A percentile compares a stretch with the other conserved stretches of the same genome.
Conservation (phyloP, 2,797 vertebrate species). For the Percopsis omiscomaycus region DNA sequence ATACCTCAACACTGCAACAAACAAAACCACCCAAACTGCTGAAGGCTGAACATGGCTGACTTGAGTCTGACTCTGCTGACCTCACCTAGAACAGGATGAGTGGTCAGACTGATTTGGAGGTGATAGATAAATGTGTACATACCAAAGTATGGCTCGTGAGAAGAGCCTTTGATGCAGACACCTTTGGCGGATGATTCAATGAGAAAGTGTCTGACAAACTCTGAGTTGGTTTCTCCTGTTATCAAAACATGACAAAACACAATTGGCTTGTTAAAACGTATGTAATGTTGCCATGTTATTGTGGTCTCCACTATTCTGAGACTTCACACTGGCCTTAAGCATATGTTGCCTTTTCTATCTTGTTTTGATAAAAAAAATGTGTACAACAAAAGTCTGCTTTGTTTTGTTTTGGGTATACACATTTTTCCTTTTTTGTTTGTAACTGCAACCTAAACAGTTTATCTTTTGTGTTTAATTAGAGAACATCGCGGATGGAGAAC, state of each 20-base stretch:
- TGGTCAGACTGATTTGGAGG: not conserved
- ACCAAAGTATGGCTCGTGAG: constrained; percentile 91
- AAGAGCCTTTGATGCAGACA: constrained; percentile 85
- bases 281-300: not conserved
- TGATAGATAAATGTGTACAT: constrained; percentile 42
- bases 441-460: constrained; percentile 50
- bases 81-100: not conserved
- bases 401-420: constrained; percentile 28
- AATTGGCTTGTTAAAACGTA: not conserved
- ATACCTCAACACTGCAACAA: too few species aligned
- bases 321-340: not conserved
- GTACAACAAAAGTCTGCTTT: constrained; percentile 25
- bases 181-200: constrained; percentile 90
- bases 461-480: constrained; percentile 48
- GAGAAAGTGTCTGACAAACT: constrained; percentile 85
- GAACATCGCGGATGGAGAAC: constrained; percentile 52
- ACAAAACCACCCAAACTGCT: not conserved
- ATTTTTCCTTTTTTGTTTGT: constrained; percentile 34
- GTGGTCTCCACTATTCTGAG: not conserved
- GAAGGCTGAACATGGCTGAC: not conserved
- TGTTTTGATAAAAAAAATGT: constrained; percentile 18
- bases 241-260: constrained; percentile 1
- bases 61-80: not conserved
- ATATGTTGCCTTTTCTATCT: constrained; percentile 7
- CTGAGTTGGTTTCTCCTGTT: constrained; percentile 57